These are phyloP conservation scores for Bostrychus sinensis DNA, from an alignment of 2,113 vertebrate species.

Conservation along the genomic window DNA sequence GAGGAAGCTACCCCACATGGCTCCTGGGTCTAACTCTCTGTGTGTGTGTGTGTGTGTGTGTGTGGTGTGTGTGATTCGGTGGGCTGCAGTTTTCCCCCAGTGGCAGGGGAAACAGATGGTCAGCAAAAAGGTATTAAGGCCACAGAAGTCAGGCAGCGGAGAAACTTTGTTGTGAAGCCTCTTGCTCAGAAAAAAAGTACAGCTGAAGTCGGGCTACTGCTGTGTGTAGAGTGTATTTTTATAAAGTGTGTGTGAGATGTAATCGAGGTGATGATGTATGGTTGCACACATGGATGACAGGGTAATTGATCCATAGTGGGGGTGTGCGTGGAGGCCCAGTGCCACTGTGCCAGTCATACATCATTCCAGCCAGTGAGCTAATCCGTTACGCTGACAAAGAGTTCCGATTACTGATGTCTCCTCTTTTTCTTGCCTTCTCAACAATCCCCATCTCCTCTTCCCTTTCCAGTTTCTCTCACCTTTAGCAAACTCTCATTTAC, in stretches of 20 bases:
- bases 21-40: constrained; percentile 15
- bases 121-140: constrained; percentile 42
- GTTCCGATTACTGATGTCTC: constrained; percentile 62
- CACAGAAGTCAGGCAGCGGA: constrained; percentile 23
- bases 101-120: constrained; percentile 42
- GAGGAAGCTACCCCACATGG: constrained; percentile 29
- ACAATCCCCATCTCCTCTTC: constrained; percentile 11
- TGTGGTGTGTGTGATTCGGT: constrained; percentile 2
- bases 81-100: constrained; percentile 4
- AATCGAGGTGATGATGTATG: constrained; percentile 70
- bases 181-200: constrained; percentile 27
- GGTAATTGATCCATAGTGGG: constrained; percentile 68
- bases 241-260: constrained; percentile 48
- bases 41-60: constrained; percentile 3
- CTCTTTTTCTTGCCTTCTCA: constrained; percentile 27
- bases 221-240: constrained; percentile 30
- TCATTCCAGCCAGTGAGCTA: constrained; percentile 69
- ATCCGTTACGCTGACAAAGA: constrained; percentile 73
- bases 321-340: constrained; percentile 44
- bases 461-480: constrained; percentile 8
- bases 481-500: background rate
- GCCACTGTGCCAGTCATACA: constrained; percentile 68
- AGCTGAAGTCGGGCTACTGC: constrained; percentile 17
- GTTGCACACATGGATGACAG: constrained; percentile 61
- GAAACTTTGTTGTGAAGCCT: constrained; percentile 20